phyloP scores from a whole-genome alignment of 2,888 invertebrate genomes.

The Caenorhabditis macrosperma region DNA sequence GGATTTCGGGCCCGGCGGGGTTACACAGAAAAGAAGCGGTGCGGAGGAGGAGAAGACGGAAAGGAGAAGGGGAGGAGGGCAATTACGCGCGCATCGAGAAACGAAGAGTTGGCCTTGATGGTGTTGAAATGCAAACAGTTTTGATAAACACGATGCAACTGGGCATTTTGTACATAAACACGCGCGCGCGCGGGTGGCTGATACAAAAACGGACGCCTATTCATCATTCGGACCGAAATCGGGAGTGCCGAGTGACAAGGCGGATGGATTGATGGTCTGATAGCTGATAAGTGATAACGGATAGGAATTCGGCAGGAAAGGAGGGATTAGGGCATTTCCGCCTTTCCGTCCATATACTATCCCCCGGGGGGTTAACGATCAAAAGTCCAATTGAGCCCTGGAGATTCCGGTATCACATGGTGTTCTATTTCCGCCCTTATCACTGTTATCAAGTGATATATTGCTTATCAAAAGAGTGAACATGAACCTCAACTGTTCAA shows the following conservation, averaged over 20 bases:
- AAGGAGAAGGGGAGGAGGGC: neutral
- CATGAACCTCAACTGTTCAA: constrained; percentile 18
- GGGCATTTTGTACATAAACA: constrained; percentile 24
- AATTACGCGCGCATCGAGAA: constrained; percentile 44
- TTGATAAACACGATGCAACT: constrained; percentile 23
- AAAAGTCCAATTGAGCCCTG: too few relatives aligned
- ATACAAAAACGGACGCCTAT: constrained; percentile 50
- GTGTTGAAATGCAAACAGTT: constrained; percentile 54
- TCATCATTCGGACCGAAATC: constrained; percentile 36
- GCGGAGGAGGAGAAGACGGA: constrained; percentile 20
- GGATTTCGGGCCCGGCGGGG: constrained; percentile 20
- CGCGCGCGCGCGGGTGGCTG: neutral
- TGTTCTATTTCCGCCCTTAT: neutral
- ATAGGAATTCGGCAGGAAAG: constrained; percentile 6
- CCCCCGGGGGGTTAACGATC: too few relatives aligned
- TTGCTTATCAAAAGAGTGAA: neutral
- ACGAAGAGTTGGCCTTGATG: constrained; percentile 30
- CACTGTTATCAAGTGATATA: neutral
- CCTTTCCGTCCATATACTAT: neutral
- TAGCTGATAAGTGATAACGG: constrained; percentile 25
- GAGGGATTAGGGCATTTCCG: neutral
- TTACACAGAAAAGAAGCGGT: constrained; percentile 19
- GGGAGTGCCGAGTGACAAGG: constrained; percentile 12
- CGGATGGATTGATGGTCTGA: constrained; percentile 45
- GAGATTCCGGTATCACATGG: too few relatives aligned